A percentile compares a stretch with the other conserved stretches of the same genome.
phyloP scores from a whole-genome alignment of 92 coral and sea anemone genomes.

The Zoanthus sansibaricus region DNA sequence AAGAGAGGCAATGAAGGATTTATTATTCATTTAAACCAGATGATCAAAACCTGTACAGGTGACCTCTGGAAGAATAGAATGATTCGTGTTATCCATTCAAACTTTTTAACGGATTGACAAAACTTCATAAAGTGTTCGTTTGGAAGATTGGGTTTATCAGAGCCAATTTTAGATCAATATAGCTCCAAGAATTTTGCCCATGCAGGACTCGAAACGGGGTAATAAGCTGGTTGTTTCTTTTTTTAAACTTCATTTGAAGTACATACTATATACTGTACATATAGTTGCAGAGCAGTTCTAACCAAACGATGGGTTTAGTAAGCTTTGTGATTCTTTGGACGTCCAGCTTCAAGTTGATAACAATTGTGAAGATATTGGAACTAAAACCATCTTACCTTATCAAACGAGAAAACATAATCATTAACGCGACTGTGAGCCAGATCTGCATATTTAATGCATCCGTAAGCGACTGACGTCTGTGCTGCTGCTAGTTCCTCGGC shows the following conservation, averaged over 20 bases:
- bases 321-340: neutral
- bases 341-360: too few relatives aligned
- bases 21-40: too few relatives aligned
- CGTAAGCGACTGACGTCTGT: conserved; percentile 96
- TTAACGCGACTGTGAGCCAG: conserved; percentile 94
- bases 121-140: neutral
- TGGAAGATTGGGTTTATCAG: too few relatives aligned
- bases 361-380: neutral
- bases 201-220: too few relatives aligned
- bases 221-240: too few relatives aligned
- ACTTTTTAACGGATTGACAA: neutral
- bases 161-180: too few relatives aligned
- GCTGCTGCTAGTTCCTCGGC: conserved; percentile 88
- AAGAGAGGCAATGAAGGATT: too few relatives aligned
- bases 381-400: conserved; percentile 75
- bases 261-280: neutral
- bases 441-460: conserved; percentile 96
- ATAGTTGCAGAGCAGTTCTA: too few relatives aligned
- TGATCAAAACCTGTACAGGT: too few relatives aligned
- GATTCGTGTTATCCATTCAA: neutral
- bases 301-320: neutral
- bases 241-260: neutral
- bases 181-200: too few relatives aligned
- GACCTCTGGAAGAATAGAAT: too few relatives aligned
- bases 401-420: conserved; percentile 98